Base-by-base conservation (phyloP, 2,888 invertebrate species). In the Choreutis nemorana region DNA sequence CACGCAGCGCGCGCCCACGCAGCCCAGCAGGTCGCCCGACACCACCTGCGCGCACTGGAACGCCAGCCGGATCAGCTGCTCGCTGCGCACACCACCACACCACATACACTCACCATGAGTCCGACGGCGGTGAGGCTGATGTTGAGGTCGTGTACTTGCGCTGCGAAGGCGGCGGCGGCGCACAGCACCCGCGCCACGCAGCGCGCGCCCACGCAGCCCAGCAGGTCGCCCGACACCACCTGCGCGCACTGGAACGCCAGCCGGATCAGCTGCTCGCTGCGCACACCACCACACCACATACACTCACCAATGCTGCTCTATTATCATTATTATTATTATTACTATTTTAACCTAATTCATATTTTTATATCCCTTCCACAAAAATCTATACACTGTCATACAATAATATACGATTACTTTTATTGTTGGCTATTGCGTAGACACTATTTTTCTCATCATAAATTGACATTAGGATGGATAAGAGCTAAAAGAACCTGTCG, bases 111-210 rank as follows among this genome's bases (percentile, higher is more conserved):
- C 64, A 95, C 96, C 93, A 97, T 90, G 29, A 97, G 81, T 10
- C 97, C 97, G 29, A 99, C 93, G 23, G 98, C 97, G 3, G 97
- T 97, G 22, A 99, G 82, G 14, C 96, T 95, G 55, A 98, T 97
- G 72, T 99, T 99, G 29, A 98, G 81, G 68, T 99, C 97, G 61
- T 94, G 92, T 23, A 91, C 93, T 78, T 99, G 99, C 9, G 91
- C 88, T 11, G 97, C 97, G 78, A 97, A 99, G 58, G 93, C 94
- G 0, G 96, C 92, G 3, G 97, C 95, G 1, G 96, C 94, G 40
- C 92, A 91, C 10, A 97, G 89, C 57, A 91, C 95, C 27, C 91
- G 83, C 14, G 93, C 92, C 45, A 98, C 83, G 64, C 96, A 97
- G 37, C 90, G 83, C 77, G 93, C 92, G 1, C 97, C 95, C 77